Base-by-base conservation (phyloP, 23 tunicate genomes). In the Diplosoma virens region DNA sequence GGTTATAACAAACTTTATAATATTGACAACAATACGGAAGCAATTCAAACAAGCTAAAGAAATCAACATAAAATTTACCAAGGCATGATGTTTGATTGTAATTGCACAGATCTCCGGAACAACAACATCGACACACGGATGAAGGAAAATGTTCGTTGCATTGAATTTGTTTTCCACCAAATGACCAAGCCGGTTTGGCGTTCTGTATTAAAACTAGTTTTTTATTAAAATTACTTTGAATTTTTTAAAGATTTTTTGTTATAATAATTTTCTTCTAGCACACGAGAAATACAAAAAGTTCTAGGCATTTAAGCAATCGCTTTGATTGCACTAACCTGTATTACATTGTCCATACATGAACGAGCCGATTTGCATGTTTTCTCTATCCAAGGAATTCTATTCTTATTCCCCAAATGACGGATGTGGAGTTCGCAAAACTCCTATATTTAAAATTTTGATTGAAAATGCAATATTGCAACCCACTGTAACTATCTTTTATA, bases 81-180 rank as follows among this genome's bases (percentile, higher is more conserved):
- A 25, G 54, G 31, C 81, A 77, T 0, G 65, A 20, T 1, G 65
- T 34, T 4, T 24, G 14, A 31, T 58, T 58, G 21, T 52, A 36
- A 24, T 77, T 77, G 52, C 81, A 77, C 11, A 27, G 17, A 53
- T 77, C 81, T 32, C 64, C 45, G 22, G 81, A 16, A 50, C 81
- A 77, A 36, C 81, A 77, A 22, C 81, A 77, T 34, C 81, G 29
- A 29, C 81, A 77, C 32, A 77, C 81, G 4, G 81, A 77, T n/a
- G 81, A 77, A 25, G 81, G 81, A 17, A 33, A 25, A 14, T 33
- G 22, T 34, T 58, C 70, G 55, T 77, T 77, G 81, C 81, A 77
- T 58, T 77, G 81, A 32, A 58, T 34, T 77, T 77, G 81, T 3
- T 33, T 32, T 0, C 71, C 81, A 17, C 46, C 55, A 1, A 16